These are phyloP conservation scores for Pseudomyrmex gracilis DNA, from an alignment of 1,140 invertebrate genomes.

Conservation along the genomic window DNA sequence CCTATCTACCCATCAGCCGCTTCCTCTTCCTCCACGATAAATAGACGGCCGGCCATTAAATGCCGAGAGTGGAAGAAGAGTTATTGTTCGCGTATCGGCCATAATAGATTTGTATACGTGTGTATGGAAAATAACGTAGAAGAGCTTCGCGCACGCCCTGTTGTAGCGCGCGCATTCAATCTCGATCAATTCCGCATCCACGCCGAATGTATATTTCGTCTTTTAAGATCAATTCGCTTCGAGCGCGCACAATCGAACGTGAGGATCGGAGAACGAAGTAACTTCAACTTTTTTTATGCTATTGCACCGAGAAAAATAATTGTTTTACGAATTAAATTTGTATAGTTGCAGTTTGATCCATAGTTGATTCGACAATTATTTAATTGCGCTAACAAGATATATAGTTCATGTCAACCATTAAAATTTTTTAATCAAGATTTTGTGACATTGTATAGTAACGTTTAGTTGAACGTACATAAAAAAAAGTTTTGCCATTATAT, in stretches of 20 bases:
- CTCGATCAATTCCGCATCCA: not conserved
- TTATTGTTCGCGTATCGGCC: conserved; percentile 84
- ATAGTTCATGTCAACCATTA: too few species aligned
- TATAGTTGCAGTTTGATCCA: too few species aligned
- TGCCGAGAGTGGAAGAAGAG: conserved; percentile 82
- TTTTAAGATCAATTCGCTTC: not conserved
- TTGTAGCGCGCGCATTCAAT: not conserved
- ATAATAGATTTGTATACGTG: conserved; percentile 79
- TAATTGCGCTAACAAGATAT: too few species aligned
- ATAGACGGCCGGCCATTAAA: conserved; percentile 83
- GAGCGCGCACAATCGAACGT: not conserved
- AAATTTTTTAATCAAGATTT: too few species aligned
- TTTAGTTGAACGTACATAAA: too few species aligned
- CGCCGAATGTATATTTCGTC: not conserved
- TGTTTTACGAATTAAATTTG: too few species aligned
- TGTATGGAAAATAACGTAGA: conserved; percentile 41
- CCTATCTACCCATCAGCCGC: conserved; percentile 85
- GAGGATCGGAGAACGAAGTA: not conserved
- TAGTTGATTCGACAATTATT: too few species aligned
- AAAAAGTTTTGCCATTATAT: too few species aligned
- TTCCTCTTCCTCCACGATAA: conserved; percentile 85
- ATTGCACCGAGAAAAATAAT: too few species aligned
- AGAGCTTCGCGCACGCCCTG: conserved; percentile 8
- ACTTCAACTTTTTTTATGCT: too few species aligned
- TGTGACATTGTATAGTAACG: too few species aligned